Percentiles rank a stretch among this genome's conserved stretches.
phyloP scores from a whole-genome alignment of 2,113 vertebrate species.

The Sula dactylatra region DNA sequence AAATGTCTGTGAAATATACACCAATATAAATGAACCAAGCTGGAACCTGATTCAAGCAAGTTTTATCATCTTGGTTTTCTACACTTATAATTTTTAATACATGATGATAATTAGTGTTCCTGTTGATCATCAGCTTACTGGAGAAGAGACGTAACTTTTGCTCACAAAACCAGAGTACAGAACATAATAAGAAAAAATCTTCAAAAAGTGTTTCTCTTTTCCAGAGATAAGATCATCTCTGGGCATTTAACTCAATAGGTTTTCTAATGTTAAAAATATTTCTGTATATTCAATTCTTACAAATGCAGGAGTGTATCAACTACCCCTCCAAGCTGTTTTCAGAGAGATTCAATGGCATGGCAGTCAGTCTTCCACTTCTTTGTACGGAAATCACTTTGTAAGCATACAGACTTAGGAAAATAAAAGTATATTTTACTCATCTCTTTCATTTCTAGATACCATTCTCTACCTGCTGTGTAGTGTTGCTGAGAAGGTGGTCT shows the following conservation, averaged over 20 bases:
- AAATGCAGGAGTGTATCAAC: not conserved
- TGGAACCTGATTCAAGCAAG: not conserved
- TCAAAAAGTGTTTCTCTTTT: not conserved
- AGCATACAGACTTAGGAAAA: not conserved
- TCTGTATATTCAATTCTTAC: not conserved
- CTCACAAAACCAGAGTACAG: not conserved
- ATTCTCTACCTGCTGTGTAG: not conserved
- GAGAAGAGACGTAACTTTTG: not conserved
- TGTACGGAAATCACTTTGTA: not conserved
- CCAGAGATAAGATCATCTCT: not conserved
- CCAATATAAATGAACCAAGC: not conserved
- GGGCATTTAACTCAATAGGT: not conserved
- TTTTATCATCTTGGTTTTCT: not conserved
- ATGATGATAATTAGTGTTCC: not conserved
- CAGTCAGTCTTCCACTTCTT: not conserved
- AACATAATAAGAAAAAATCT: not conserved
- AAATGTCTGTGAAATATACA: not conserved
- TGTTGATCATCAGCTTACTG: not conserved
- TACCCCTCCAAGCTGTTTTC: not conserved
- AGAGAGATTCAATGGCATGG: not conserved
- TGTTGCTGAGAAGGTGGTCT: not conserved
- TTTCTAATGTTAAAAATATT: not conserved
- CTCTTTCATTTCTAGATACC: not conserved
- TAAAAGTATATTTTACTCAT: not conserved
- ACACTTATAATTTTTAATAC: not conserved